A percentile compares a stretch with the other conserved stretches of the same genome.
Conservation (phyloP, 2,888 invertebrate species). For the Agrilus cyanescens region DNA sequence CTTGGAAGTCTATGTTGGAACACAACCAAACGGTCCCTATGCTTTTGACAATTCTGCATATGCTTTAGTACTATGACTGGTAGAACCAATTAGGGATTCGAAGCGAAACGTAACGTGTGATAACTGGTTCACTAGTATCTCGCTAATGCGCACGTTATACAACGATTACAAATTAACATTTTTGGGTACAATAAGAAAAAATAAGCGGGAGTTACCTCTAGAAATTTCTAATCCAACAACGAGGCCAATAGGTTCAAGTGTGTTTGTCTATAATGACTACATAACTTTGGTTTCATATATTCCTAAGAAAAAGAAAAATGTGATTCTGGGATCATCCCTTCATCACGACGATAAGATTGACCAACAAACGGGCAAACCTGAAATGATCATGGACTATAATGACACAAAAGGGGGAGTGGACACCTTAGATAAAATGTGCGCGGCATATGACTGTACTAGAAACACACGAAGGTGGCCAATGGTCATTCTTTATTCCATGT, state of each 20-base stretch:
- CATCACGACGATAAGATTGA: conserved; percentile 22
- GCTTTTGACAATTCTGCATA: conserved; percentile 11
- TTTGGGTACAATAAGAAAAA: no score
- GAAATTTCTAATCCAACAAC: conserved; percentile 3
- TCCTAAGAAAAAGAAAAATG: conserved; percentile 22
- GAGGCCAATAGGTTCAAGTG: conserved; percentile 4
- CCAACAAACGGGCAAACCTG: conserved; percentile 17
- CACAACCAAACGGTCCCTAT: conserved; percentile 19
- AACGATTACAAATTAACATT: not conserved
- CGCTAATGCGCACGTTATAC: not conserved
- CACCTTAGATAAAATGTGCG: conserved; percentile 13
- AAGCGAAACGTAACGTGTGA: conserved; percentile 11
- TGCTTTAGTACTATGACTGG: conserved; percentile 10
- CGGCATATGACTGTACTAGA: conserved; percentile 10
- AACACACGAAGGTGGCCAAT: conserved; percentile 12
- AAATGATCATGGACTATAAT: conserved; percentile 15
- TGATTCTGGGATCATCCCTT: conserved; percentile 21
- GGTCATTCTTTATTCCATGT: conserved; percentile 11
- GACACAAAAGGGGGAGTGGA: conserved; percentile 14
- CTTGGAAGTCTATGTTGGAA: conserved; percentile 20
- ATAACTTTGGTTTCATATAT: conserved; percentile 21
- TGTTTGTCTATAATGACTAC: conserved; percentile 19
- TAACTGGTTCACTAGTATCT: conserved; percentile 6
- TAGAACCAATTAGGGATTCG: conserved; percentile 11
- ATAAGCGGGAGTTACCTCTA: no score